These are phyloP conservation scores for Prochilodus magdalenae DNA, from an alignment of 2,113 vertebrate genomes.

Conservation along the genomic window DNA sequence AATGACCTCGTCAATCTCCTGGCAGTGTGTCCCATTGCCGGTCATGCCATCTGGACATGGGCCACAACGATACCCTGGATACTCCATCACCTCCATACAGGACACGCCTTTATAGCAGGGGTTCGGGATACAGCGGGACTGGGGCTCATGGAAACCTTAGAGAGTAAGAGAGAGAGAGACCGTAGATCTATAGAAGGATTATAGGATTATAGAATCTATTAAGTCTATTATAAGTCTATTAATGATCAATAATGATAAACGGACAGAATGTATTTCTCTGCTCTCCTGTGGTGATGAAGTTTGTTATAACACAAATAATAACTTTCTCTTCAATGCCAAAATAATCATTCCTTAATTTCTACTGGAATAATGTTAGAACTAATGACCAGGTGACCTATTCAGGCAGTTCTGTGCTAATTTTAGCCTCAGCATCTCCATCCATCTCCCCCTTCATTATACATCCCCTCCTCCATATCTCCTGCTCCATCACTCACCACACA, in stretches of 20 bases:
- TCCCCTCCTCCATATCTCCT: neutral
- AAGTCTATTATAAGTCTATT: too few relatives aligned
- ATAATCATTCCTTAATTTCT: too few relatives aligned
- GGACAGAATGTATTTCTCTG: too few relatives aligned
- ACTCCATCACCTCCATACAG: conserved; percentile 85
- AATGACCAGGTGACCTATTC: neutral
- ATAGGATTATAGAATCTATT: too few relatives aligned
- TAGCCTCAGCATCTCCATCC: neutral
- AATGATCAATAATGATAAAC: too few relatives aligned
- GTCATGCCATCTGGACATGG: conserved; percentile 81
- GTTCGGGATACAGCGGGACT: conserved; percentile 84
- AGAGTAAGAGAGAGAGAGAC: neutral
- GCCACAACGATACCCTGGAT: conserved; percentile 86
- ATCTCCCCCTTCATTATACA: neutral
- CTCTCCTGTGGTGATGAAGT: too few relatives aligned
- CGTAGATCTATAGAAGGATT: too few relatives aligned
- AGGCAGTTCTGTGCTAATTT: neutral
- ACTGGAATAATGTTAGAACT: neutral
- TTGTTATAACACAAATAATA: too few relatives aligned
- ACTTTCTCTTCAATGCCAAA: too few relatives aligned
- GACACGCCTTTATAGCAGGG: conserved; percentile 84
- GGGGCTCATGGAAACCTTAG: conserved; percentile 86
- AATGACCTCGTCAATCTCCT: conserved; percentile 82
- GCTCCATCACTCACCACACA: conserved; percentile 81
- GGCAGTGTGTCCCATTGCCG: conserved; percentile 85